Conservation (phyloP, 2,888 invertebrate genomes). For the Heliconius charithonia region DNA sequence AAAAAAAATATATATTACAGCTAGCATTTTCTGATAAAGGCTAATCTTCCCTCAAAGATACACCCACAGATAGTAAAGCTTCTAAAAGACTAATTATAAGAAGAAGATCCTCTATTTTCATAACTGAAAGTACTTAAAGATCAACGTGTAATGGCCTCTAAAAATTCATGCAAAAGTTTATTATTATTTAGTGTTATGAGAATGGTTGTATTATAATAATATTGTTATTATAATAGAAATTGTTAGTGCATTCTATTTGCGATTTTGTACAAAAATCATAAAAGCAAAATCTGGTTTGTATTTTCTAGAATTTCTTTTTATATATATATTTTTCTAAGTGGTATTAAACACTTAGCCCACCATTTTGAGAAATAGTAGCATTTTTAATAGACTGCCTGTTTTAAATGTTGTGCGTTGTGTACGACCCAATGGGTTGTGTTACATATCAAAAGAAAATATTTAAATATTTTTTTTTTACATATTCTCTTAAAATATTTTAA, state of each 20-base stretch:
- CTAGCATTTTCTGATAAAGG: neutral
- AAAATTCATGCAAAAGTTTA: conserved; percentile 50
- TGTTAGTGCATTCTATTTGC: conserved; percentile 9
- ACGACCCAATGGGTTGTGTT: no score
- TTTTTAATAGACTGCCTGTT: no score
- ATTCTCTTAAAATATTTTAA: no score
- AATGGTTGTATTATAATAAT: conserved; percentile 10
- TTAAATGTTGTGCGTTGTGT: no score
- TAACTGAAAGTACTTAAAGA: conserved; percentile 55
- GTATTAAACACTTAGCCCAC: neutral
- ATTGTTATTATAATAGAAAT: conserved; percentile 20
- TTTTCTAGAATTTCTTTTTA: conserved; percentile 2
- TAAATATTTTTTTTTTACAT: no score
- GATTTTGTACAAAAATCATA: neutral
- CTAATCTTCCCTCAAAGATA: neutral
- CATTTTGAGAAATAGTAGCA: no score
- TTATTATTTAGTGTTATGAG: conserved; percentile 36
- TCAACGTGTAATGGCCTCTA: conserved; percentile 64
- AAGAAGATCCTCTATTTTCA: conserved; percentile 33
- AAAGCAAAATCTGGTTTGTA: neutral
- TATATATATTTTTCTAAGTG: neutral
- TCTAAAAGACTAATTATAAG: conserved; percentile 37
- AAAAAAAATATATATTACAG: neutral
- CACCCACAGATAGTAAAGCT: conserved; percentile 18
- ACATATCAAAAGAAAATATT: no score